Evolutionary conservation across 1,140 invertebrate species (phyloP).

Genomic region (Medauroidea extradentata): DNA sequence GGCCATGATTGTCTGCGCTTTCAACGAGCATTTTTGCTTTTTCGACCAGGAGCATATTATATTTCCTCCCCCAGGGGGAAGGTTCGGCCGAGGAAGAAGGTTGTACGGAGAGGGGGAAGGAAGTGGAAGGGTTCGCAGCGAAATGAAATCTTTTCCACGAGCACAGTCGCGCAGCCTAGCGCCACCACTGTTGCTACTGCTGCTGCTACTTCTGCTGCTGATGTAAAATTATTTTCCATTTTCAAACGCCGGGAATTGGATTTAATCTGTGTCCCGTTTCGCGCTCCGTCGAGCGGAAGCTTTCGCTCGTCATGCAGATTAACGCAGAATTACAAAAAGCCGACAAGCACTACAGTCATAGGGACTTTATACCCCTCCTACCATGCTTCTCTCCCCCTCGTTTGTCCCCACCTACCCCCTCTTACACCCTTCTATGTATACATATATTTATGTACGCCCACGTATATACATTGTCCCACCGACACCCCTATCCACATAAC

Average conservation of each 20-base stretch:
- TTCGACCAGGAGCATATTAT: no score
- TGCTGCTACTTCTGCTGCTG: constrained; percentile 8
- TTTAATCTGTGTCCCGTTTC: constrained; percentile 16
- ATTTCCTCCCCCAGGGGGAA: no score
- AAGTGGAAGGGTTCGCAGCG: no score
- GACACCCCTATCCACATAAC: no score
- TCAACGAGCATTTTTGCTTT: no score
- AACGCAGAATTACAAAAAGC: constrained; percentile 16
- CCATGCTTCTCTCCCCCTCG: background rate
- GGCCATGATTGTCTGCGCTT: no score
- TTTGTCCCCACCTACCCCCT: background rate
- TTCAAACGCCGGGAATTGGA: constrained; percentile 16
- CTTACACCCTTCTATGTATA: no score
- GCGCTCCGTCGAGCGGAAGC: constrained; percentile 11
- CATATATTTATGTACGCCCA: no score
- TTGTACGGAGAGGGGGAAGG: no score
- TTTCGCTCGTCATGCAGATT: constrained; percentile 13
- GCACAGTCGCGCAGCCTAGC: background rate
- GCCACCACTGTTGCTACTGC: background rate
- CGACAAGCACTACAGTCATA: constrained; percentile 11
- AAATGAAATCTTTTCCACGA: no score
- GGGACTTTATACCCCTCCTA: background rate
- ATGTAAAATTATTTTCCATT: constrained; percentile 18
- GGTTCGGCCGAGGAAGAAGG: no score
- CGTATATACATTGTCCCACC: no score